Base-by-base conservation (phyloP, 2,113 vertebrate genomes). In the Caretta caretta region DNA sequence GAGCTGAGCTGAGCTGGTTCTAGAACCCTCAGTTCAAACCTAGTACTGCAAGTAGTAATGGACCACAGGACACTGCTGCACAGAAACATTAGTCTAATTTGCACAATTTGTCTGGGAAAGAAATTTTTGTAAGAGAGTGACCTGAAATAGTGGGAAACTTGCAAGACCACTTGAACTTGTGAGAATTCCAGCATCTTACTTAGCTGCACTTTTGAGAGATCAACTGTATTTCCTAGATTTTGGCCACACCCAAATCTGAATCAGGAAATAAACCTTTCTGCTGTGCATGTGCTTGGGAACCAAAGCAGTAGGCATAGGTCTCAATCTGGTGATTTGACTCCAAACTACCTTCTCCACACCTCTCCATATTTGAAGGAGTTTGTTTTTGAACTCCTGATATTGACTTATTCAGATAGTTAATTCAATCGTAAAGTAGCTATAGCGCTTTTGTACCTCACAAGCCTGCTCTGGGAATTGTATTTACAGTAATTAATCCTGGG, bases 71-170 rank as follows among this genome's bases (percentile, higher is more conserved):
- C 56, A 2, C 6, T 78, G 53, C 80, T 92, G 50, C 88, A 94
- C 81, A 75, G 87, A 56, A 78, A n/a, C 76, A 76, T 90, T 56
- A 46, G 54, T 87, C 20, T 83, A 59, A 31, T 93, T 91, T 90
- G 29, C 56, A 38, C 31, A 79, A 8, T 8, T 25, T 46, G 46
- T 84, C 49, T 90, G 86, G 46, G 76, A 95, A 84, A 65, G 19
- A 87, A 86, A 53, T 3, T 16, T 6, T 56, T 87, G 31, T 59
- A 50, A 83, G 14, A 83, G 93, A 57, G 12, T 0, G 59, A 54
- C 82, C 50, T 90, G 78, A 86, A 92, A 53, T 79, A 46, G 38
- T 90, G 57, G 53, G 92, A 96, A 90, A n/a, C 5, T 20, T 80
- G 35, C 9, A 86, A 79, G n/a, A 81, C 54, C 57, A 59, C 65